phyloP scores from a whole-genome alignment of 2,888 invertebrate species.

The Drosophila koepferae region DNA sequence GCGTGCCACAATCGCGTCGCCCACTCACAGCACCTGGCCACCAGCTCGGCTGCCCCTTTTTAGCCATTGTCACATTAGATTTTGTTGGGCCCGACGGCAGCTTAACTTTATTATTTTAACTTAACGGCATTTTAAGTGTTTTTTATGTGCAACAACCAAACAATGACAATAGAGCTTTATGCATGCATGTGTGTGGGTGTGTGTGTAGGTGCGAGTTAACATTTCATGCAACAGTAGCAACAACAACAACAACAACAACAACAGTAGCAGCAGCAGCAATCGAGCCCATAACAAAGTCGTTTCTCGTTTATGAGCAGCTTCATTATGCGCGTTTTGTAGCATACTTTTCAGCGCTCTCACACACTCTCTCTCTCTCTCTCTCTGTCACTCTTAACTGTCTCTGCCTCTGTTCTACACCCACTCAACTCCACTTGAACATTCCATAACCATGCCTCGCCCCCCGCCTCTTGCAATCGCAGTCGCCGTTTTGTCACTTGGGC shows the following conservation, averaged over 20 bases:
- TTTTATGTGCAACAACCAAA: constrained; percentile 69
- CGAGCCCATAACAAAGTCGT: constrained; percentile 37
- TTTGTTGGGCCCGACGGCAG: constrained; percentile 70
- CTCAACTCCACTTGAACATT: constrained; percentile 6
- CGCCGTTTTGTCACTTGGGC: constrained; percentile 50
- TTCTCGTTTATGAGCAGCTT: constrained; percentile 72
- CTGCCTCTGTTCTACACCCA: neutral
- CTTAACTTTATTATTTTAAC: constrained; percentile 79
- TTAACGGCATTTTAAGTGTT: constrained; percentile 80
- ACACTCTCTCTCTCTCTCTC: neutral
- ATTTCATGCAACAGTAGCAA: constrained; percentile 54
- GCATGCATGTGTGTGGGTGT: constrained; percentile 12
- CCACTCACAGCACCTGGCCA: neutral
- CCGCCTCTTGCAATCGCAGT: constrained; percentile 1
- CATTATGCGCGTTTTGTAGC: constrained; percentile 74
- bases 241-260: too few species aligned
- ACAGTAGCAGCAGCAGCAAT: constrained; percentile 12
- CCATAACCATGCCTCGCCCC: constrained; percentile 11
- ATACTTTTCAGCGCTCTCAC: constrained; percentile 51
- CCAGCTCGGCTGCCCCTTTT: neutral
- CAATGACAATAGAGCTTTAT: constrained; percentile 15
- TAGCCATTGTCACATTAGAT: constrained; percentile 75
- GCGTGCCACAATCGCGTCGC: constrained; percentile 15
- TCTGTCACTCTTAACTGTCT: neutral
- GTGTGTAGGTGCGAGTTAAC: constrained; percentile 64